Percentiles rank a stretch among this genome's conserved stretches.
Evolutionary conservation across 2,888 invertebrate species (phyloP).

Genomic region (Dusona sp.): DNA sequence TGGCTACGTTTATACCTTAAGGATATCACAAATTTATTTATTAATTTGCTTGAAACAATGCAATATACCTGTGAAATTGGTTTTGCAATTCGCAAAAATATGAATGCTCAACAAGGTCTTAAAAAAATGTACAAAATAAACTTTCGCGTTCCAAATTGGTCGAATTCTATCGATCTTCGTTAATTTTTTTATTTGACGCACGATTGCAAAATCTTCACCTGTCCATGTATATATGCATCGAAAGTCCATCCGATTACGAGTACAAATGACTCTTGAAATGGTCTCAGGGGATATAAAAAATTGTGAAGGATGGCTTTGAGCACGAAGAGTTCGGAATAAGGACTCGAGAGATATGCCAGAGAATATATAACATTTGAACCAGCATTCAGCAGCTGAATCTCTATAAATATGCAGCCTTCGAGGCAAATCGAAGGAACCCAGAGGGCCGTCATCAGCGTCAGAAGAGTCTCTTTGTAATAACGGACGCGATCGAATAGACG

Average conservation of each 20-base stretch:
- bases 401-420: neutral
- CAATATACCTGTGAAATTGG: no score
- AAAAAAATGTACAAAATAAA: no score
- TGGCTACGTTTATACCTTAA: neutral
- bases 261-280: slow-evolving; percentile 9
- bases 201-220: neutral
- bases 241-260: neutral
- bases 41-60: neutral
- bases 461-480: slow-evolving; percentile 61
- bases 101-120: no score
- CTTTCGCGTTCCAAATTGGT: no score
- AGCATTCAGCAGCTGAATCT: slow-evolving; percentile 6
- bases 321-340: neutral
- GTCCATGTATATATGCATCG: neutral
- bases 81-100: no score
- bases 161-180: no score
- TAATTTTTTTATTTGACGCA: neutral
- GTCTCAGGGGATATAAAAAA: slow-evolving; percentile 2
- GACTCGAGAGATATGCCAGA: neutral
- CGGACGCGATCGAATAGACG: slow-evolving; percentile 62
- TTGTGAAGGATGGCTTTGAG: neutral
- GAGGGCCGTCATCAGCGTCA: slow-evolving; percentile 36
- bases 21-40: neutral
- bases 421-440: slow-evolving; percentile 2
- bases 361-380: neutral